Evolutionary conservation across 2,113 vertebrate genomes (phyloP), one percentile per base, ranked within the genome.

Genomic region (Nicator chloris): DNA sequence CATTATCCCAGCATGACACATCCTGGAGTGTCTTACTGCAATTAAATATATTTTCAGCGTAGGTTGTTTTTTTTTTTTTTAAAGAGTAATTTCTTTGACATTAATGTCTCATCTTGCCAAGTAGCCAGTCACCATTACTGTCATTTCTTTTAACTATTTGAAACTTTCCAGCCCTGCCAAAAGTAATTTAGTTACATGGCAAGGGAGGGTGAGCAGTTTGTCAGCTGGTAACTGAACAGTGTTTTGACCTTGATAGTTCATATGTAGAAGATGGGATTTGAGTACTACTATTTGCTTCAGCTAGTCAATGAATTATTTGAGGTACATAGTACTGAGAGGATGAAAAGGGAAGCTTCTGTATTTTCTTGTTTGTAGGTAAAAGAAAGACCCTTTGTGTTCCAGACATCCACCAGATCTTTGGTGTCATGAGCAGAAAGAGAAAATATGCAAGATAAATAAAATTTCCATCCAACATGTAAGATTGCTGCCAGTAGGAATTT

Each of bases 1-100:
- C 98, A 98, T 98, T 98, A 98, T 98, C 98, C 97, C 98, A 98
- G 98, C 98, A 96, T 97, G 98, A 98, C 93, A 98, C 97, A 98
- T 98, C 98, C 98, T 98, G 98, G 97, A 98, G 98, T 98, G 97
- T 98, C 98, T 98, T 93, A 93, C 95, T 97, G 98, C 98, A 98
- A 98, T 98, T 98, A 98, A 98, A 98, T 97, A 97, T 96, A 97
- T 98, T 98, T 98, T 98, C 97, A 97, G 97, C 90, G 60, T 97
- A 96, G 94, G 39, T 10, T 73, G 20, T 69, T 70, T 88, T 91
- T 92, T 98, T 92, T 98, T 97, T 96, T 91, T 95, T 90, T 16
- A 71, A 98, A 98, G 97, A 97, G 96, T 98, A 98, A 98, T 98
- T 98, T 98, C 90, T 98, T 93, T 97, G 97, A 97, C 96, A 97